phyloP scores from a whole-genome alignment of 2,113 vertebrate species.

The Centrocercus urophasianus region DNA sequence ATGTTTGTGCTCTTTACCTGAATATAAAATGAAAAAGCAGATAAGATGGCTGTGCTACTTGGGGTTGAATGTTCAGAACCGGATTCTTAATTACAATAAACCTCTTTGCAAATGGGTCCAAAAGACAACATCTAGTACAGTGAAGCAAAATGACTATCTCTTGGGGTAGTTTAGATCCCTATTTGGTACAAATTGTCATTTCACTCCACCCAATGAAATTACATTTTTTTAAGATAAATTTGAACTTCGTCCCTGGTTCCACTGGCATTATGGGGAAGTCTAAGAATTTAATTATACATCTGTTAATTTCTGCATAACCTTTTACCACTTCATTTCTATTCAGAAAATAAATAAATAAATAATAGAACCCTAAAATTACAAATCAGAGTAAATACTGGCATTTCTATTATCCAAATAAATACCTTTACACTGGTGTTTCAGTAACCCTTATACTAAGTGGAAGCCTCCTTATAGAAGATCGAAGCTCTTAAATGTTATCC shows the following conservation, averaged over 20 bases:
- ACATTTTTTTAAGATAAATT: neutral
- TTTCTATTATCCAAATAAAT: neutral
- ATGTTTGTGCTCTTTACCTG: neutral
- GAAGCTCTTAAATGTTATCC: neutral
- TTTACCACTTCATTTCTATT: neutral
- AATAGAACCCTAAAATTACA: neutral
- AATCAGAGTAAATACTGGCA: neutral
- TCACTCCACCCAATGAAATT: neutral
- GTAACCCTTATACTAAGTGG: neutral
- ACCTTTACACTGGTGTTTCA: neutral
- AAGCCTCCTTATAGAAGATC: neutral
- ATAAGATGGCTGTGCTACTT: no score
- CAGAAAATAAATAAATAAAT: neutral
- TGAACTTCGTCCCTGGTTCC: neutral
- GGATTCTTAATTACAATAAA: neutral
- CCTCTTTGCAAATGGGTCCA: neutral
- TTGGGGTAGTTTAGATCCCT: neutral
- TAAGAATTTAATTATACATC: neutral
- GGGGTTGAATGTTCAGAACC: rapidly evolving
- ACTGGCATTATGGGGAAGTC: neutral
- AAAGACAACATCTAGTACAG: neutral
- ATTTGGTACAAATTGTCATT: neutral
- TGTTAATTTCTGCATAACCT: neutral
- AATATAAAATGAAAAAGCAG: neutral
- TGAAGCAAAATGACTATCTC: neutral